A percentile compares a stretch with the other conserved stretches of the same genome.
Conservation (phyloP, 2,797 vertebrate genomes). For the Sebastes melanostomus region DNA sequence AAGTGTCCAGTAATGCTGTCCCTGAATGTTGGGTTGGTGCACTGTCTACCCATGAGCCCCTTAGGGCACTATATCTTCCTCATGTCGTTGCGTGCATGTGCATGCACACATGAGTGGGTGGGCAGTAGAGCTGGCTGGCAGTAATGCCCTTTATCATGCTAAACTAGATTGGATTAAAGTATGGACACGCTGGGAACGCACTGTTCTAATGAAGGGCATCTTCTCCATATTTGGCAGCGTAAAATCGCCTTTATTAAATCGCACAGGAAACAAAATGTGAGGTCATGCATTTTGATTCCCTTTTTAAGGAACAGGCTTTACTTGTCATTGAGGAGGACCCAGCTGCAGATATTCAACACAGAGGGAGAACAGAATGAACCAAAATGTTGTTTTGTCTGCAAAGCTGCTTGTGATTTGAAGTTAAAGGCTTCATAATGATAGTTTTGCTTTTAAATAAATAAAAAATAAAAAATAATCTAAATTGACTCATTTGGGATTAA, state of each 20-base stretch:
- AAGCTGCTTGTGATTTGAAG: slow-evolving; percentile 9
- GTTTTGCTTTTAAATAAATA: slow-evolving; percentile 25
- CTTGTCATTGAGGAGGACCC: slow-evolving; percentile 23
- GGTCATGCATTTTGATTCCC: slow-evolving; percentile 56
- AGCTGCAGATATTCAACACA: slow-evolving; percentile 21
- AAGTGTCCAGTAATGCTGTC: not conserved
- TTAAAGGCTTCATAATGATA: slow-evolving; percentile 19
- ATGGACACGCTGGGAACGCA: slow-evolving; percentile 33
- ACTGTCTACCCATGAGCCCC: slow-evolving; percentile 14
- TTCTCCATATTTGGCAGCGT: slow-evolving; percentile 69
- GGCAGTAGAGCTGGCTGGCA: slow-evolving; percentile 38
- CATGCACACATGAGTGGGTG: slow-evolving; percentile 39
- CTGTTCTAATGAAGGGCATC: slow-evolving; percentile 77
- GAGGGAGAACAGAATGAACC: not conserved
- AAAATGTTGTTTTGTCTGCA: slow-evolving; percentile 13
- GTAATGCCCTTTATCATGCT: slow-evolving; percentile 75
- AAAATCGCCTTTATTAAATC: slow-evolving; percentile 80
- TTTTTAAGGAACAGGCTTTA: slow-evolving; percentile 48
- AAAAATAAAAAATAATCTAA: too few species aligned
- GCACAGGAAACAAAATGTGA: slow-evolving; percentile 70
- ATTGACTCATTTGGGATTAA: slow-evolving; percentile 1
- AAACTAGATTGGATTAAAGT: slow-evolving; percentile 78
- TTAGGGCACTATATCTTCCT: not conserved
- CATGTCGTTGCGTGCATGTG: not conserved
- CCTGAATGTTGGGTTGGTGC: not conserved